These are phyloP conservation scores for Venustaconcha ellipsiformis DNA, from an alignment of 1,140 invertebrate species.

Conservation along the genomic window DNA sequence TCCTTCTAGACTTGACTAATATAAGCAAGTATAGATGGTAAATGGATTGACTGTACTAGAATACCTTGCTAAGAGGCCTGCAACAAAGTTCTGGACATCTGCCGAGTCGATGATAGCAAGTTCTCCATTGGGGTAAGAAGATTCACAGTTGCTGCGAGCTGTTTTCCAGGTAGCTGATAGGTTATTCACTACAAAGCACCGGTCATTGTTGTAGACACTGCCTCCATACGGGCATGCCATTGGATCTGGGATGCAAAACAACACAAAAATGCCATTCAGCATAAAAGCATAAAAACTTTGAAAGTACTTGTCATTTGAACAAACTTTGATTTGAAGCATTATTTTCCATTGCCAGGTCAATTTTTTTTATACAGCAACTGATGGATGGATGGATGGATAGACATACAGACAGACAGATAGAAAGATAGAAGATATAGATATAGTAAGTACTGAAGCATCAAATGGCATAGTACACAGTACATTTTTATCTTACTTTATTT, in stretches of 20 bases:
- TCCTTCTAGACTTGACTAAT: neutral
- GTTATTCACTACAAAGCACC: constrained; percentile 16
- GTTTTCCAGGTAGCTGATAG: neutral
- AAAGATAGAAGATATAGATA: no score
- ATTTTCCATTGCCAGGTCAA: no score
- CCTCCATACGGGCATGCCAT: constrained; percentile 26
- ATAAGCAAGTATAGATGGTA: neutral
- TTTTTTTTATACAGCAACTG: no score
- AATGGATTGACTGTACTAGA: constrained; percentile 9
- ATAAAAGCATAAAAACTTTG: no score
- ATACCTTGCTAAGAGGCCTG: neutral
- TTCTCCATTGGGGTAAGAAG: constrained; percentile 6
- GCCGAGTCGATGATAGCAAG: constrained; percentile 12
- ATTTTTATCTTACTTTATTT: no score
- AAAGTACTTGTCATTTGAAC: no score
- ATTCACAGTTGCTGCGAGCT: constrained; percentile 6
- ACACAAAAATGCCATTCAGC: no score
- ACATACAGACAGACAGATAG: no score
- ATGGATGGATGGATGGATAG: no score
- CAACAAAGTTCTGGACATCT: neutral
- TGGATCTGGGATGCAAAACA: constrained; percentile 5
- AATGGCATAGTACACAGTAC: no score
- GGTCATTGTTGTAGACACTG: neutral
- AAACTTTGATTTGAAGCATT: no score
- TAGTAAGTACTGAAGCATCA: no score